Evolutionary conservation across 2,888 invertebrate species (phyloP), one percentile per base, ranked within the genome.

Genomic region (Clivina fossor): DNA sequence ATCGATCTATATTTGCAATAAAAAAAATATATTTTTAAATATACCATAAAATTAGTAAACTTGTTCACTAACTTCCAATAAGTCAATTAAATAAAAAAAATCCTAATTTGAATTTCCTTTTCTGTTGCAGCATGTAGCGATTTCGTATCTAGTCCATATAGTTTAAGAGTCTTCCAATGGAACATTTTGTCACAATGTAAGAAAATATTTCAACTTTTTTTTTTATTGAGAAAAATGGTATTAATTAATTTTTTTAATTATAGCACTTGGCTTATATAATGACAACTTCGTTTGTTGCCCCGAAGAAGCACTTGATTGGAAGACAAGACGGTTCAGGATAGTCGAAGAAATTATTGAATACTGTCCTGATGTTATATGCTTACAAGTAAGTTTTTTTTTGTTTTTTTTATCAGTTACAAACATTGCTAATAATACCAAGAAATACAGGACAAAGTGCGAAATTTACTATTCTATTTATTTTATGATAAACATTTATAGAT

Each of bases 241-340:
- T 24, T 48, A 26, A 54, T n/a, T 8, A 16, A n/a, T 40, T 8
- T 41, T 58, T 63, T 60, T 64, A 24, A 63, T 71, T 75, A 13
- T 64, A 88, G 88, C 85, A 56, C 74, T 89, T 58, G 86, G 86
- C 15, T 78, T 80, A 65, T 80, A 80, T 65, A 84, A 83, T 63
- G 88, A 88, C 70, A 83, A 84, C 64, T 88, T 88, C 70, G 82
- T 83, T 3, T 75, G 78, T 47, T 87, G 88, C 69, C 87, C 88
- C 2, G 76, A 79, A 15, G 82, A 82, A 67, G 87, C 87, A 1
- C 71, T 89, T 57, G 79, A 82, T 38, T 88, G 88, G 88, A 77
- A 79, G 60, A 78, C 77, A 56, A 75, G 88, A 61, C 78, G 83
- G 67, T 82, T 80, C 66, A 78, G 83, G 47, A 80, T 89, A 53